A percentile compares a stretch with the other conserved stretches of the same genome.
phyloP scores from a whole-genome alignment of 2,888 invertebrate genomes.

The Amphimallon solstitiale region DNA sequence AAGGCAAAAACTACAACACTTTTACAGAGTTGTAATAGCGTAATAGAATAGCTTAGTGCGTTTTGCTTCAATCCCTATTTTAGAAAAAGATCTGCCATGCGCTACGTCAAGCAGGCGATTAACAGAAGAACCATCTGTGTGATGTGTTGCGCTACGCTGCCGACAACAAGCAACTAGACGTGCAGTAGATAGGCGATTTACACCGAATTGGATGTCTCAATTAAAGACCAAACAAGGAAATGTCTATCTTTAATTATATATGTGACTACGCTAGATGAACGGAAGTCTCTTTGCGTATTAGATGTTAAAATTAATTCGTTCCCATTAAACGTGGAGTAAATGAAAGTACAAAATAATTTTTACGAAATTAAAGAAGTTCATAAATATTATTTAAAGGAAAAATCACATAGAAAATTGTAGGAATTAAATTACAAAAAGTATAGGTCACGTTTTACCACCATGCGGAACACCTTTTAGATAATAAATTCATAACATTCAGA shows the following conservation, averaged over 20 bases:
- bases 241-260: constrained; percentile 33
- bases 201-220: constrained; percentile 46
- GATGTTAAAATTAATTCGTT: no score
- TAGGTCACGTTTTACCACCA: no score
- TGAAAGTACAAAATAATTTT: no score
- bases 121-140: constrained; percentile 21
- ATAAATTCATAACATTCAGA: no score
- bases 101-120: neutral
- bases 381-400: no score
- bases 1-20: constrained; percentile 25
- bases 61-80: constrained; percentile 25
- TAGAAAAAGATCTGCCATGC: constrained; percentile 31
- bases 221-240: constrained; percentile 44
- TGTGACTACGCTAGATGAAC: neutral
- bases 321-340: no score
- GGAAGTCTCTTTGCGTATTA: neutral
- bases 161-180: no score
- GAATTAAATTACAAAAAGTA: no score
- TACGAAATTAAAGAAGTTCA: no score
- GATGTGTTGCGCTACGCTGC: no score
- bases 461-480: no score
- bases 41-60: neutral
- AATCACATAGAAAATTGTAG: no score
- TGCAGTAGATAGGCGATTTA: constrained; percentile 19
- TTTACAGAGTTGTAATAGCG: constrained; percentile 11